A percentile compares a stretch with the other conserved stretches of the same genome.
Evolutionary conservation across 2,888 invertebrate species (phyloP).

Genomic region (Netelia melanura): DNA sequence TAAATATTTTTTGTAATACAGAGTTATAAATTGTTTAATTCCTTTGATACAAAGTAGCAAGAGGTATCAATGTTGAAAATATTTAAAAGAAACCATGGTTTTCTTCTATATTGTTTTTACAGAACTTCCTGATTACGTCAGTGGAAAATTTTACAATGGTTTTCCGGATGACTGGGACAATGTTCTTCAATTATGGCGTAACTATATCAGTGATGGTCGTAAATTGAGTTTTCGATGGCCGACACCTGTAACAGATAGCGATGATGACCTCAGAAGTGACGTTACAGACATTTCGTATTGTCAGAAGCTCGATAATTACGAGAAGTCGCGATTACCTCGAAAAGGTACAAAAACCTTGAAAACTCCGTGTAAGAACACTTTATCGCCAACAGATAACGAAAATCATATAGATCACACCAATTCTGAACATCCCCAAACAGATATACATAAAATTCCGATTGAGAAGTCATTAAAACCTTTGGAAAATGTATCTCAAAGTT

Average conservation of each 20-base stretch:
- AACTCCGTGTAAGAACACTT: background rate
- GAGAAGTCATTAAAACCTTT: background rate
- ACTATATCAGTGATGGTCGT: constrained; percentile 73
- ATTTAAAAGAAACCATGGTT: constrained; percentile 10
- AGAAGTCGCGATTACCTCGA: constrained; percentile 49
- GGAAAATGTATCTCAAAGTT: background rate
- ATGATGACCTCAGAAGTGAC: constrained; percentile 80
- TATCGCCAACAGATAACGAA: constrained; percentile 3
- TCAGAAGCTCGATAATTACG: constrained; percentile 20
- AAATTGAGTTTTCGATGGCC: constrained; percentile 80
- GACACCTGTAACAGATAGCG: constrained; percentile 79
- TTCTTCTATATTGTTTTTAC: constrained; percentile 7
- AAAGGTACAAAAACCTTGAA: constrained; percentile 32
- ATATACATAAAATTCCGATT: background rate
- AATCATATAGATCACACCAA: constrained; percentile 25
- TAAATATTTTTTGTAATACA: background rate
- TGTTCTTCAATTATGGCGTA: constrained; percentile 79
- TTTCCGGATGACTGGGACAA: constrained; percentile 83
- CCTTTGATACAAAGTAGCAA: background rate
- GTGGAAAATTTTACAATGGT: constrained; percentile 81
- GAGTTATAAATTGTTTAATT: background rate
- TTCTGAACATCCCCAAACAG: constrained; percentile 12
- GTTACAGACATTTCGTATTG: constrained; percentile 71
- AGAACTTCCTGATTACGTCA: constrained; percentile 81
- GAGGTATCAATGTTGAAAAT: background rate